Evolutionary conservation across 2,113 vertebrate species (phyloP).

Genomic region (Loxodonta africana): DNA sequence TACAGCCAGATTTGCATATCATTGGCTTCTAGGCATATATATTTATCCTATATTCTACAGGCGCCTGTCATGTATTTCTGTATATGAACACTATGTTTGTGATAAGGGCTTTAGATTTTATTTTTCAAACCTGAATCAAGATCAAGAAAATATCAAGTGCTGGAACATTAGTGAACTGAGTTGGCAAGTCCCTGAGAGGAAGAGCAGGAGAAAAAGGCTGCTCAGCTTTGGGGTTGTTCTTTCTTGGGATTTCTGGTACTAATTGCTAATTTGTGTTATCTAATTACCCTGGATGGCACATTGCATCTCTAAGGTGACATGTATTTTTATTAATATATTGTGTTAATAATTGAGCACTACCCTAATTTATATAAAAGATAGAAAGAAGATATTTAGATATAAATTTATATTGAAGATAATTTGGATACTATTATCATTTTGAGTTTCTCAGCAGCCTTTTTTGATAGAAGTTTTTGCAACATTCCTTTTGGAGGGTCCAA

Average conservation of each 20-base stretch:
- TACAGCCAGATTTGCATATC: conserved; percentile 69
- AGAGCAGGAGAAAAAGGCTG: background rate
- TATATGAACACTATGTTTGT: conserved; percentile 57
- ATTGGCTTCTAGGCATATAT: conserved; percentile 71
- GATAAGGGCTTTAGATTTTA: conserved; percentile 32
- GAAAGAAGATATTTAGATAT: background rate
- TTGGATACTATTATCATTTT: background rate
- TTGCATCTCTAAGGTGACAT: background rate
- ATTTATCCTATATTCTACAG: conserved; percentile 66
- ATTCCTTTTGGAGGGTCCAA: background rate
- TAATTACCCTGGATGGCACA: background rate
- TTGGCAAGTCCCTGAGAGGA: background rate
- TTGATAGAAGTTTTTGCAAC: background rate
- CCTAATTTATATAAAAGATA: conserved; percentile 17
- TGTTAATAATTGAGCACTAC: background rate
- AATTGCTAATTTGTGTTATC: background rate
- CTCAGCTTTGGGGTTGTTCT: background rate
- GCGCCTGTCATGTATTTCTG: conserved; percentile 66
- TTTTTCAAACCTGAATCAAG: conserved; percentile 27
- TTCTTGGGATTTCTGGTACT: background rate
- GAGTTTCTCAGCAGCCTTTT: background rate
- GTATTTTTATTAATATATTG: conserved; percentile 28
- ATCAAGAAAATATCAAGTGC: conserved; percentile 65
- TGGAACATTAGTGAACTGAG: conserved; percentile 44
- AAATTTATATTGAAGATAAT: conserved; percentile 41